Percentiles rank a stretch among this genome's conserved stretches.
phyloP scores from a whole-genome alignment of 2,113 vertebrate genomes.

The Glaucidium brasilianum region DNA sequence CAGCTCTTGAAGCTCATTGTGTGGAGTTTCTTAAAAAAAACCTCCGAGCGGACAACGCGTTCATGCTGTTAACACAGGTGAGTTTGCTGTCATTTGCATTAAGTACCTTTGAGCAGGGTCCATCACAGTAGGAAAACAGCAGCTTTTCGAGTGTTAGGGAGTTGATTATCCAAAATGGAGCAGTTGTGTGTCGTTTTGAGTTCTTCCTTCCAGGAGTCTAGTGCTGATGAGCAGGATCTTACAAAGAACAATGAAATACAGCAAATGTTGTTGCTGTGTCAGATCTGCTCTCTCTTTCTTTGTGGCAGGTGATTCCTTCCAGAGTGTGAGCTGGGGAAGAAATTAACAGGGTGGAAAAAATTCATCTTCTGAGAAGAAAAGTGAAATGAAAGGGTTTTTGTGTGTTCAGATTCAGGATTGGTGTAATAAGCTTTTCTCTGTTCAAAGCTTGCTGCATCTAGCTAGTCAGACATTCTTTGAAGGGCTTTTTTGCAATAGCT shows the following conservation, averaged over 20 bases:
- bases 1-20: slow-evolving; percentile 93
- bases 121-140: background rate
- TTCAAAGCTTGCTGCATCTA: background rate
- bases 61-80: slow-evolving; percentile 97
- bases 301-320: background rate
- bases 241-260: background rate
- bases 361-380: background rate
- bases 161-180: background rate
- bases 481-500: background rate
- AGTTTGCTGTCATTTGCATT: background rate
- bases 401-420: background rate
- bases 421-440: background rate
- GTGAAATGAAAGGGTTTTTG: background rate
- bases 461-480: background rate
- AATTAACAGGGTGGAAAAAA: background rate
- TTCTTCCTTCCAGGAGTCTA: background rate
- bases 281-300: background rate
- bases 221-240: background rate
- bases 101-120: background rate
- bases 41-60: slow-evolving; percentile 92
- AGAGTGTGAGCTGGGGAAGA: background rate
- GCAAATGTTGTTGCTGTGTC: background rate
- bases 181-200: background rate
- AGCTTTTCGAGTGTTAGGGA: background rate
- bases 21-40: slow-evolving; percentile 98